Conservation (phyloP, 2,797 vertebrate genomes). For the Etheostoma perlongum region DNA sequence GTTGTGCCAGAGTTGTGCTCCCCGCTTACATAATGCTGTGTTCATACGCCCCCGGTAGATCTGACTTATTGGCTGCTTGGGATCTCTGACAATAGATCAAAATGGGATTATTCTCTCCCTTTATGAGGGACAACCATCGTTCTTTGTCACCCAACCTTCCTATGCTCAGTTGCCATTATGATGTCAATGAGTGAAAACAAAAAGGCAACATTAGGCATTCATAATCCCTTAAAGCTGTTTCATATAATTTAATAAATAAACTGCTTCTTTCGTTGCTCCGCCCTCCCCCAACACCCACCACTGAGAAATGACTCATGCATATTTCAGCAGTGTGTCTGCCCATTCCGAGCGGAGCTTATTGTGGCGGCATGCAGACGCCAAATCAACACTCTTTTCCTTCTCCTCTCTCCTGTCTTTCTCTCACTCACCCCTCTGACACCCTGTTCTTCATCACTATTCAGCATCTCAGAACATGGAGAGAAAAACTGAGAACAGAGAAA, state of each 20-base stretch:
- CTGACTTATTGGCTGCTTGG: conserved; percentile 62
- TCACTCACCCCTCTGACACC: conserved; percentile 44
- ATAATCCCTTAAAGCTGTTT: conserved; percentile 78
- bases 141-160: conserved; percentile 53
- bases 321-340: conserved; percentile 80
- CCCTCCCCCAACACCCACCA: conserved; percentile 36
- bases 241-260: conserved; percentile 81
- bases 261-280: conserved; percentile 44
- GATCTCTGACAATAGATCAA: conserved; percentile 65
- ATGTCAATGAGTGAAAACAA: conserved; percentile 65
- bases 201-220: conserved; percentile 72
- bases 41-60: conserved; percentile 53
- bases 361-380: conserved; percentile 73
- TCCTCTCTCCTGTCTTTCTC: conserved; percentile 45
- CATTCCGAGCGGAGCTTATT: conserved; percentile 76
- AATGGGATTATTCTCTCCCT: conserved; percentile 59
- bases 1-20: conserved; percentile 29
- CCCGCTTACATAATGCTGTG: conserved; percentile 57
- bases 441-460: conserved; percentile 56
- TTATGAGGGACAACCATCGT: conserved; percentile 53
- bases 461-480: conserved; percentile 42
- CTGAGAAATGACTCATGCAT: conserved; percentile 82
- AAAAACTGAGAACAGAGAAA: conserved; percentile 28
- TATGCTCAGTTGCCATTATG: conserved; percentile 48
- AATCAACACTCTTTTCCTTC: conserved; percentile 64